A percentile compares a stretch with the other conserved stretches of the same genome.
Conservation (phyloP, 2,888 invertebrate species). For the Lordiphosa fenestrarum region DNA sequence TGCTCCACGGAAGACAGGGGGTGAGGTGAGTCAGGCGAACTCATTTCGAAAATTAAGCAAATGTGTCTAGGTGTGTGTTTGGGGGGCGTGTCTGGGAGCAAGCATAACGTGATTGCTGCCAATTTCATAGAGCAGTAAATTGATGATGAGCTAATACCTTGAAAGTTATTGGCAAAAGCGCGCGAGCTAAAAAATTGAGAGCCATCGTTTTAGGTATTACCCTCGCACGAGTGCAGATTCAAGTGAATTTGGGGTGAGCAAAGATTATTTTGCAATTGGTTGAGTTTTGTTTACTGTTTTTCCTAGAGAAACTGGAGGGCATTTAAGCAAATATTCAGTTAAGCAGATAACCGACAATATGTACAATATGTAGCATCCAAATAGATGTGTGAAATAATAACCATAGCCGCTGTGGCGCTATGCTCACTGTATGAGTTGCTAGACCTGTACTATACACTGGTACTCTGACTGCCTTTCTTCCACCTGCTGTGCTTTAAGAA, state of each 20-base stretch:
- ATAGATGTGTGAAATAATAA: too few species aligned
- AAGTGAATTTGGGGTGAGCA: neutral
- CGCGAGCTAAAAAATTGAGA: constrained; percentile 20
- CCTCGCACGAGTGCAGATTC: neutral
- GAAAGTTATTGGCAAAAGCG: constrained; percentile 35
- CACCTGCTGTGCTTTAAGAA: too few species aligned
- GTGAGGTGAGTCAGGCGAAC: constrained; percentile 51
- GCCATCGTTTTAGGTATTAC: constrained; percentile 2
- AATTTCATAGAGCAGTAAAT: constrained; percentile 54
- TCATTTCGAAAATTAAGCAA: constrained; percentile 57
- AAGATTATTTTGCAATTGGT: neutral
- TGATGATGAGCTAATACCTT: constrained; percentile 56
- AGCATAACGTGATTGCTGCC: constrained; percentile 61
- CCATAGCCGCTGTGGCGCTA: too few species aligned
- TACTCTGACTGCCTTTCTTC: too few species aligned
- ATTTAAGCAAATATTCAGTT: too few species aligned
- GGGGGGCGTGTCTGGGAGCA: constrained; percentile 33
- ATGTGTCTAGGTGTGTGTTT: constrained; percentile 30
- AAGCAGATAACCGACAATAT: too few species aligned
- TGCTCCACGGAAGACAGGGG: constrained; percentile 11
- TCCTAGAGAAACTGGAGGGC: too few species aligned
- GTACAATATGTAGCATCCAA: too few species aligned
- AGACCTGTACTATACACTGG: too few species aligned
- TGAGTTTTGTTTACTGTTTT: too few species aligned
- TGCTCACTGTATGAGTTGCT: too few species aligned